phyloP scores from a whole-genome alignment of 2,797 vertebrate species.

The Helarctos malayanus region DNA sequence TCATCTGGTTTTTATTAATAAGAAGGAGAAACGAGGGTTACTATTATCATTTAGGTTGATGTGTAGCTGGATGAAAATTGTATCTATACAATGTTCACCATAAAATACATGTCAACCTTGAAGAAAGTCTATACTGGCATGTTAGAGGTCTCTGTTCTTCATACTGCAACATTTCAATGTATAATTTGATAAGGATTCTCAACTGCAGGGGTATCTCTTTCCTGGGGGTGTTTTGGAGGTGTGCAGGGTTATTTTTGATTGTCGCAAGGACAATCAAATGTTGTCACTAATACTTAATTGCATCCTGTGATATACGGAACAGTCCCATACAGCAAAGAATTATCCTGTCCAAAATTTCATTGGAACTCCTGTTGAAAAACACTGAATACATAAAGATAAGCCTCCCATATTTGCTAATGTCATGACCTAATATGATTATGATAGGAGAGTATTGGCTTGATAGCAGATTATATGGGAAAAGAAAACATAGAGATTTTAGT shows the following conservation, averaged over 20 bases:
- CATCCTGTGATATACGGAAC: neutral
- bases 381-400: slow-evolving; percentile 57
- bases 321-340: slow-evolving; percentile 53
- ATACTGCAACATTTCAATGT: neutral
- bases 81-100: neutral
- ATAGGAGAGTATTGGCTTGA: slow-evolving; percentile 48
- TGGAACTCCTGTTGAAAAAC: slow-evolving; percentile 48
- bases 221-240: neutral
- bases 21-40: neutral
- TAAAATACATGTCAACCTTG: neutral
- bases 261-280: slow-evolving; percentile 36
- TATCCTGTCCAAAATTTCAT: slow-evolving; percentile 66
- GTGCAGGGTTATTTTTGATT: neutral
- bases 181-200: neutral
- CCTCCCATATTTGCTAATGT: slow-evolving; percentile 57
- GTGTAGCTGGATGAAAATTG: neutral
- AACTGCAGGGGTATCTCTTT: neutral
- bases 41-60: neutral
- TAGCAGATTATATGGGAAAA: slow-evolving; percentile 44
- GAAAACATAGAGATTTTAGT: slow-evolving; percentile 65
- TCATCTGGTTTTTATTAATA: neutral
- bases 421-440: slow-evolving; percentile 72
- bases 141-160: neutral
- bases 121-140: neutral
- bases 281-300: slow-evolving; percentile 64